A percentile compares a stretch with the other conserved stretches of the same genome.
Evolutionary conservation across 2,113 vertebrate genomes (phyloP).

Genomic region (Phrynosoma blainvillii): DNA sequence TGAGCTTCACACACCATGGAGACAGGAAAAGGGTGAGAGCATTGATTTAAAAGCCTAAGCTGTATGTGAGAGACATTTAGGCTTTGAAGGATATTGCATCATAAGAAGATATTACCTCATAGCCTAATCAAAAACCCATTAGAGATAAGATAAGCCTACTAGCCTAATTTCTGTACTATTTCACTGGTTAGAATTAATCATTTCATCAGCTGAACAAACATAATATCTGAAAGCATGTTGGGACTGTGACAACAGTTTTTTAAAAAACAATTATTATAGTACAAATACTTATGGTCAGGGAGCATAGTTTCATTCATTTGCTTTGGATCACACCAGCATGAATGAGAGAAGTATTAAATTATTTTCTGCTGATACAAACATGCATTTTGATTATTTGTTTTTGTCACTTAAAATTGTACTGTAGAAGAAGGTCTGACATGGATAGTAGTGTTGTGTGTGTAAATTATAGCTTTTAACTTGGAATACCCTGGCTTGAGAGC

Average conservation of each 20-base stretch:
- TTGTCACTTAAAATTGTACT: too few species aligned
- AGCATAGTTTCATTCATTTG: neutral
- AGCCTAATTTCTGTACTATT: neutral
- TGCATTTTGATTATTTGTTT: too few species aligned
- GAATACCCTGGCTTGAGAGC: too few species aligned
- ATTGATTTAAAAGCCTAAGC: neutral
- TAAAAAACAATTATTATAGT: too few species aligned
- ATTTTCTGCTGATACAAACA: too few species aligned
- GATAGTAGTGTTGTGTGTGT: too few species aligned
- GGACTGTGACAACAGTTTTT: neutral
- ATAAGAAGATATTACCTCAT: neutral
- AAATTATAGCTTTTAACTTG: too few species aligned
- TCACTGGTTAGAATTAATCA: neutral
- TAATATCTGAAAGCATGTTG: neutral
- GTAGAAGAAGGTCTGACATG: too few species aligned
- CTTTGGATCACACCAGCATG: too few species aligned
- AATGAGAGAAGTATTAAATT: too few species aligned
- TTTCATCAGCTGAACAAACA: neutral
- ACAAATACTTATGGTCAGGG: neutral
- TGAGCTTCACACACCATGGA: rapidly evolving
- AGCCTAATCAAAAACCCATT: too few species aligned
- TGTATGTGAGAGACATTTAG: conserved; percentile 11
- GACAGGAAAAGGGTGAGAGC: conserved; percentile 5
- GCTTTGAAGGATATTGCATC: neutral
- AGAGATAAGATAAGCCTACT: neutral